Evolutionary conservation across 1,140 invertebrate species (phyloP).

Genomic region (Orussus abietinus): DNA sequence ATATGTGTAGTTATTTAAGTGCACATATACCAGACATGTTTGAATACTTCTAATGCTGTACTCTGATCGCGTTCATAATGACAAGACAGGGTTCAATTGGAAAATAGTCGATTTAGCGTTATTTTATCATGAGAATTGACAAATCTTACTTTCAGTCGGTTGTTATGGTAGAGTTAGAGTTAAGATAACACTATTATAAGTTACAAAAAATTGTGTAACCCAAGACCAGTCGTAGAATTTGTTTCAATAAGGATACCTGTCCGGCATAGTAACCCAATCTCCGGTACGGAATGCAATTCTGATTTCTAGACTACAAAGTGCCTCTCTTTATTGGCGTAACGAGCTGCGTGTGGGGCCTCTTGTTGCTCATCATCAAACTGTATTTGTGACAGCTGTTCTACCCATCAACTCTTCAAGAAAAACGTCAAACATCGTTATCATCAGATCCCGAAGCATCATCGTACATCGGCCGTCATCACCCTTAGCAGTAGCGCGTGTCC

Average conservation of each 20-base stretch:
- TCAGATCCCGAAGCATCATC: constrained; percentile 51
- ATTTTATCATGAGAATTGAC: too few species aligned
- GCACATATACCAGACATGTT: too few species aligned
- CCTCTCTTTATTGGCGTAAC: constrained; percentile 68
- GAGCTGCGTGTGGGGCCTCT: constrained; percentile 67
- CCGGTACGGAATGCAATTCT: constrained; percentile 55
- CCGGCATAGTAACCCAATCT: constrained; percentile 31
- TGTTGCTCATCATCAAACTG: constrained; percentile 65
- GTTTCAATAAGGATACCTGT: constrained; percentile 18
- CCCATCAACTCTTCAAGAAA: constrained; percentile 39
- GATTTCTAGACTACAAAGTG: constrained; percentile 63
- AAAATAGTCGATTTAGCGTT: too few species aligned
- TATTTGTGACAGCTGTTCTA: constrained; percentile 63
- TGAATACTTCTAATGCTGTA: too few species aligned
- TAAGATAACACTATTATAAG: too few species aligned
- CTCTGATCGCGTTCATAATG: too few species aligned
- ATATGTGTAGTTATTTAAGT: too few species aligned
- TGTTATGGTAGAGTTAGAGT: too few species aligned
- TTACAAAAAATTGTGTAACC: too few species aligned
- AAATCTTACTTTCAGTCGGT: too few species aligned
- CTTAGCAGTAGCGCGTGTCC: constrained; percentile 51
- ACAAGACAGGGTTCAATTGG: too few species aligned
- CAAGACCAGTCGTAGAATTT: too few species aligned
- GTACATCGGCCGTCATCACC: constrained; percentile 47
- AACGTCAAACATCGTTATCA: constrained; percentile 47